Conservation (phyloP, 1,140 invertebrate genomes). For the Aleiodes sp. region DNA sequence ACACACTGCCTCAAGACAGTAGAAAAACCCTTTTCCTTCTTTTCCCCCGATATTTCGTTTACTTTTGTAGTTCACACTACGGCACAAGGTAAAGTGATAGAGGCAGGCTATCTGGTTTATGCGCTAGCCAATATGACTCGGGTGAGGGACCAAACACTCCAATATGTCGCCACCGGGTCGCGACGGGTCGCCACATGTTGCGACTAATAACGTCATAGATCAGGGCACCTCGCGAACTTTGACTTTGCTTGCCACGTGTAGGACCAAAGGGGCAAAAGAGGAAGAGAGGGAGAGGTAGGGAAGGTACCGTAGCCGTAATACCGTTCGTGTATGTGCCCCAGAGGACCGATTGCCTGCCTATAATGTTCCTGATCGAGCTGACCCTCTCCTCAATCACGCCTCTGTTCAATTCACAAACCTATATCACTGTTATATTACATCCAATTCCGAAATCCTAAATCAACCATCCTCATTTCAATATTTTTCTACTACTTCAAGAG, state of each 20-base stretch:
- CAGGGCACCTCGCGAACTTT: slow-evolving; percentile 44
- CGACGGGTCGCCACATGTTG: slow-evolving; percentile 51
- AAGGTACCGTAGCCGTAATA: neutral
- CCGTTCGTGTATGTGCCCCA: slow-evolving; percentile 12
- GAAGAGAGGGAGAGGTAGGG: neutral
- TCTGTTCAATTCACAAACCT: slow-evolving; percentile 11
- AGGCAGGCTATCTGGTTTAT: slow-evolving; percentile 7
- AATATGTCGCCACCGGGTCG: slow-evolving; percentile 48
- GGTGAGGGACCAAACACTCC: slow-evolving; percentile 38
- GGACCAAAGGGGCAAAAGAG: neutral
- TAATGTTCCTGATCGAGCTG: neutral
- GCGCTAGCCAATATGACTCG: slow-evolving; percentile 5
- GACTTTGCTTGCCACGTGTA: slow-evolving; percentile 34
- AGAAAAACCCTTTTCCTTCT: neutral
- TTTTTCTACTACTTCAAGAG: no score
- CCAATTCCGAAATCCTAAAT: no score
- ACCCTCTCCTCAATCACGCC: slow-evolving; percentile 15
- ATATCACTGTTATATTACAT: no score
- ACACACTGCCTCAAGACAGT: no score
- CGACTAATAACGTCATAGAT: slow-evolving; percentile 54
- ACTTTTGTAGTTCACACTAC: neutral
- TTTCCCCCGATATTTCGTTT: neutral
- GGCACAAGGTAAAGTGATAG: neutral
- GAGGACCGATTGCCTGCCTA: slow-evolving; percentile 9
- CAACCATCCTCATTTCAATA: no score